Evolutionary conservation across 2,888 invertebrate species (phyloP).

Genomic region (Leptodirus hochenwartii): DNA sequence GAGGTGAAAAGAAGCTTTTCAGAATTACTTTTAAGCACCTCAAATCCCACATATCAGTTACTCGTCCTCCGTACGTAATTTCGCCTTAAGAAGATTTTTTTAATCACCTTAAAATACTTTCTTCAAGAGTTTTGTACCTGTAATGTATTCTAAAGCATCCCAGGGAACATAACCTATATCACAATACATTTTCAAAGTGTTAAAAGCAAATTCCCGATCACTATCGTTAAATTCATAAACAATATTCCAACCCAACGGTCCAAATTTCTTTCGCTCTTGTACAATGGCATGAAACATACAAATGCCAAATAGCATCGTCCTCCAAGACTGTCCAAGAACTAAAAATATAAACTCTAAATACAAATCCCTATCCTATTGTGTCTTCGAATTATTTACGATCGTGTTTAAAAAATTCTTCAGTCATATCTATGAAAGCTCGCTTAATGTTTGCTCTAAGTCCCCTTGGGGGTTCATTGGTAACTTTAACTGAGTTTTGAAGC

Average conservation of each 20-base stretch:
- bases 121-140: conserved; percentile 32
- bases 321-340: conserved; percentile 37
- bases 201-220: conserved; percentile 75
- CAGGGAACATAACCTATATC: conserved; percentile 51
- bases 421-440: conserved; percentile 61
- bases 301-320: conserved; percentile 56
- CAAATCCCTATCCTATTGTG: too few relatives aligned
- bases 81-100: conserved; percentile 42
- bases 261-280: conserved; percentile 85
- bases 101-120: too few relatives aligned
- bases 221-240: conserved; percentile 86
- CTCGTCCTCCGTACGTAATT: conserved; percentile 86
- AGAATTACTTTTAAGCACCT: conserved; percentile 71
- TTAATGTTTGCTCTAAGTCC: conserved; percentile 78
- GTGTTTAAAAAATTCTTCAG: conserved; percentile 62
- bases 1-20: conserved; percentile 57
- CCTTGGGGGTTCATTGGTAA: conserved; percentile 88
- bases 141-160: conserved; percentile 80
- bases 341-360: conserved; percentile 3
- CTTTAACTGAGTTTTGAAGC: conserved; percentile 82
- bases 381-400: conserved; percentile 33
- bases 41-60: conserved; percentile 87
- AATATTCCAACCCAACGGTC: conserved; percentile 85
- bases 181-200: conserved; percentile 76
- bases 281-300: conserved; percentile 89